Percentiles rank a stretch among this genome's conserved stretches.
Evolutionary conservation across 2,797 vertebrate species (phyloP).

Genomic region (Rhyacichthys aspro): DNA sequence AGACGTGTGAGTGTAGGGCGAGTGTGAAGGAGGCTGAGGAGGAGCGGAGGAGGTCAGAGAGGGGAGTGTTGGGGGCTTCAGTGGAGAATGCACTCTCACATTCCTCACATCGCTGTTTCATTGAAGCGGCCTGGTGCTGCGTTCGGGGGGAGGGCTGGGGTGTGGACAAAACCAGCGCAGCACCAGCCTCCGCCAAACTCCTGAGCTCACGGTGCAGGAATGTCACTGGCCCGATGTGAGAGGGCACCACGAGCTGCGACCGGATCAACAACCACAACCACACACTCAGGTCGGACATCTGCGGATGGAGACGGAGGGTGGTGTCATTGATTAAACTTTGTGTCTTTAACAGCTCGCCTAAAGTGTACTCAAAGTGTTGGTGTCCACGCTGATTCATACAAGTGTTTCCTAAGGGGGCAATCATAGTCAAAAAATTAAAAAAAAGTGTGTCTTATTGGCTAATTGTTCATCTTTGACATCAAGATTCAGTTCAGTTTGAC

Average conservation of each 20-base stretch:
- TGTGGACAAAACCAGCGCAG: conserved; percentile 31
- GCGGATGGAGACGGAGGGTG: too few relatives aligned
- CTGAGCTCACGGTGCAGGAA: conserved; percentile 68
- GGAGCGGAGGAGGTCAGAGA: conserved; percentile 47
- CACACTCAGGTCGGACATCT: background rate
- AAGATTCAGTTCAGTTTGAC: too few relatives aligned
- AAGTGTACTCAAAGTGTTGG: too few relatives aligned
- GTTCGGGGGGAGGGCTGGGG: conserved; percentile 20
- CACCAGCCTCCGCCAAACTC: conserved; percentile 14
- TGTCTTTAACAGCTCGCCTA: too few relatives aligned
- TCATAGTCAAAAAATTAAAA: too few relatives aligned
- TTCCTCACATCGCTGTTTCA: conserved; percentile 66
- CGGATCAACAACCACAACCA: too few relatives aligned
- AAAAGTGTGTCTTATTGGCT: too few relatives aligned
- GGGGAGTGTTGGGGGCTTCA: conserved; percentile 17
- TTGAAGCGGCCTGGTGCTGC: conserved; percentile 67
- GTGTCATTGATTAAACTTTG: too few relatives aligned
- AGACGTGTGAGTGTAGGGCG: conserved; percentile 1
- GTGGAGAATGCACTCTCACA: conserved; percentile 59
- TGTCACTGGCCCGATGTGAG: conserved; percentile 53
- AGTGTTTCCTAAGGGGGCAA: too few relatives aligned
- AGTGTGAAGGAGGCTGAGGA: conserved; percentile 44
- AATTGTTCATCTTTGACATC: too few relatives aligned
- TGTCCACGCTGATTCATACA: too few relatives aligned
- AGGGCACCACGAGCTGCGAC: conserved; percentile 29